Percentiles rank a stretch among this genome's conserved stretches.
Evolutionary conservation across 2,797 vertebrate genomes (phyloP).

Genomic region (Lagorchestes hirsutus): DNA sequence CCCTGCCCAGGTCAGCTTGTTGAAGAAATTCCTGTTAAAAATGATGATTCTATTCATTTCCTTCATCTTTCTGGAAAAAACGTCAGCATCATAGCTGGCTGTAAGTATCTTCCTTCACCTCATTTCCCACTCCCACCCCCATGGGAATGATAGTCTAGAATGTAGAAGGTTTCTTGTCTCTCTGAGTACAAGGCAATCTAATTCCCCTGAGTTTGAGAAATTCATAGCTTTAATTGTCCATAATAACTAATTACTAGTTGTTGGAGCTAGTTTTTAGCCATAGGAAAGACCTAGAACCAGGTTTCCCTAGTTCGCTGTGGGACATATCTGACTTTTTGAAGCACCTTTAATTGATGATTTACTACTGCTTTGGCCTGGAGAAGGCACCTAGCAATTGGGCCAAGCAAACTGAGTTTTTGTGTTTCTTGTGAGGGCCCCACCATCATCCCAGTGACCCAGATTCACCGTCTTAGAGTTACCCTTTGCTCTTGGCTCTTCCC

Average conservation of each 20-base stretch:
- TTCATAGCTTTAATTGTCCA: neutral
- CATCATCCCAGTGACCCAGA: neutral
- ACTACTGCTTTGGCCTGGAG: neutral
- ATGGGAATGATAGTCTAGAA: neutral
- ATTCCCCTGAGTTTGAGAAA: neutral
- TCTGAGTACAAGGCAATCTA: neutral
- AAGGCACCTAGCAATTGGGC: neutral
- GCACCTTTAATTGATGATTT: neutral
- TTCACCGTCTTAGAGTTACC: neutral
- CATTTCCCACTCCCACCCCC: neutral
- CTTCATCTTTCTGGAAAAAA: neutral
- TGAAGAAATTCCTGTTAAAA: neutral
- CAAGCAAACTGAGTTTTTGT: neutral
- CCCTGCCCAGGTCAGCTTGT: neutral
- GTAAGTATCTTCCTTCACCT: neutral
- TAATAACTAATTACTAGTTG: neutral
- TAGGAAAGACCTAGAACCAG: neutral
- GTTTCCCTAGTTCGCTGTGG: neutral
- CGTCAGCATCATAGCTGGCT: neutral
- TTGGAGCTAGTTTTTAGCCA: neutral
- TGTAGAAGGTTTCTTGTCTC: neutral
- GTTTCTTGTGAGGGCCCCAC: neutral
- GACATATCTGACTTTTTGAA: neutral
- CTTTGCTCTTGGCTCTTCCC: neutral
- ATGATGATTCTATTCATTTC: too few species aligned